These are phyloP conservation scores for Hippocampus zosterae DNA, from an alignment of 2,113 vertebrate species.

Conservation along the genomic window DNA sequence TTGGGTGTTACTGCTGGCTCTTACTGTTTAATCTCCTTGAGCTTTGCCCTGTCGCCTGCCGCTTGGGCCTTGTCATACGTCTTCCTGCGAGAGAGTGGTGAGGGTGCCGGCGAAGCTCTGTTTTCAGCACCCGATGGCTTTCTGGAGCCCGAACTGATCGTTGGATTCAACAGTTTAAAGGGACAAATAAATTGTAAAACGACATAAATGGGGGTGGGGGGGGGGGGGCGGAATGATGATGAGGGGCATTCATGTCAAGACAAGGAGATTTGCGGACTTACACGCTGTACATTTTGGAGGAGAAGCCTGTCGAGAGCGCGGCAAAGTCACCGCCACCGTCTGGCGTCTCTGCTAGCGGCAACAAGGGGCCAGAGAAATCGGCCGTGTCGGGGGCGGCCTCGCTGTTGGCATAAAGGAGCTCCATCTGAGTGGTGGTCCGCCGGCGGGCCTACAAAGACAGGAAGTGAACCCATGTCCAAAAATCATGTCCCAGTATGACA, in stretches of 20 bases:
- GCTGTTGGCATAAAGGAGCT: constrained; percentile 89
- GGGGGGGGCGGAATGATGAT: constrained; percentile 3
- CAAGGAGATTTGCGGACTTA: constrained; percentile 74
- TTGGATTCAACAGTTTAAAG: constrained; percentile 49
- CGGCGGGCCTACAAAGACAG: constrained; percentile 79
- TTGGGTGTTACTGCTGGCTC: constrained; percentile 49
- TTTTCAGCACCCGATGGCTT: constrained; percentile 76
- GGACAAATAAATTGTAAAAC: constrained; percentile 43
- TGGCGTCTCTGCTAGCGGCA: constrained; percentile 75
- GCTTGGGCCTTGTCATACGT: constrained; percentile 80
- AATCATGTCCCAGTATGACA: not conserved
- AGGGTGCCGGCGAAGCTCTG: constrained; percentile 80
- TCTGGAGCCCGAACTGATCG: constrained; percentile 72
- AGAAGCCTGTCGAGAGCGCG: constrained; percentile 77
- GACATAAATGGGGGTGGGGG: constrained; percentile 1
- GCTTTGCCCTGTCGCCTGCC: constrained; percentile 79
- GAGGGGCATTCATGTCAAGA: constrained; percentile 31
- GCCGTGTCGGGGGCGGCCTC: constrained; percentile 77
- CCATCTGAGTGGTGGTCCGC: constrained; percentile 94
- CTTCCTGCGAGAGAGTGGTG: constrained; percentile 88
- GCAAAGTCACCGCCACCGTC: constrained; percentile 74
- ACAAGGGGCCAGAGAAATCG: constrained; percentile 70
- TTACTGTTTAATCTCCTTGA: constrained; percentile 95
- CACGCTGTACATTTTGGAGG: constrained; percentile 93
- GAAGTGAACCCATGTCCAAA: not conserved